Base-by-base conservation (phyloP, 1,140 invertebrate genomes). In the Dreissena polymorpha region DNA sequence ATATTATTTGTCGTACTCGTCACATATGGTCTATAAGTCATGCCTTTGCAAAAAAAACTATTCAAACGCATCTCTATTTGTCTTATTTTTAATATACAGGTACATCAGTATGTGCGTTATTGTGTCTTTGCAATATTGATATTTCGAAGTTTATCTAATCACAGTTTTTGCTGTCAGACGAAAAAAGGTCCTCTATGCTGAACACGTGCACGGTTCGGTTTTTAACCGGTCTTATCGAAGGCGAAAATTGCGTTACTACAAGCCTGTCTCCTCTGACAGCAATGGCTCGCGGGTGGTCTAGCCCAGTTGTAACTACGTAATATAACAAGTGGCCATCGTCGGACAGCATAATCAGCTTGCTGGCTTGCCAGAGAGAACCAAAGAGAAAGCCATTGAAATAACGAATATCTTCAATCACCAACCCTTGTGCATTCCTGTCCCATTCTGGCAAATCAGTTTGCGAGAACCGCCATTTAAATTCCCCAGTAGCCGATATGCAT, bases 321-420 rank as follows among this genome's bases (percentile, higher is more conserved):
- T 65, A 21, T 16, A 80, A 16, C 69, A 71, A 70, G 25, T 71
- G 12, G 21, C 77, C 77, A 71, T 57, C 27, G 12, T 21, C 60
- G 6, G 67, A 70, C 16, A 80, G 70, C 18, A 70, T 29, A 63
- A 63, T 60, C 49, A 80, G 69, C 53, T 71, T 70, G 51, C 55
- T 71, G 6, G 39, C 39, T 29, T 65, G 69, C 77, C 77, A 80
- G 50, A 55, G 77, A 10, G 53, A 29, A 16, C 39, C 77, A 57
- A 80, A 63, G 50, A 80, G 51, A 10, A 6, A 55, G 0, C 68
- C 68, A 2, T 80, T 16, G 27, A n/a, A 39, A 39, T 70, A 80
- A 60, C 49, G 60, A 21, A 80, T 68, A 29, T 80, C 77, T 80
- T 80, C 77, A 13, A 80, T 57, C n/a, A 69, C 49, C 14, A 69